Base-by-base conservation (phyloP, 2,797 vertebrate species). In the Threskiornis aethiopicus region DNA sequence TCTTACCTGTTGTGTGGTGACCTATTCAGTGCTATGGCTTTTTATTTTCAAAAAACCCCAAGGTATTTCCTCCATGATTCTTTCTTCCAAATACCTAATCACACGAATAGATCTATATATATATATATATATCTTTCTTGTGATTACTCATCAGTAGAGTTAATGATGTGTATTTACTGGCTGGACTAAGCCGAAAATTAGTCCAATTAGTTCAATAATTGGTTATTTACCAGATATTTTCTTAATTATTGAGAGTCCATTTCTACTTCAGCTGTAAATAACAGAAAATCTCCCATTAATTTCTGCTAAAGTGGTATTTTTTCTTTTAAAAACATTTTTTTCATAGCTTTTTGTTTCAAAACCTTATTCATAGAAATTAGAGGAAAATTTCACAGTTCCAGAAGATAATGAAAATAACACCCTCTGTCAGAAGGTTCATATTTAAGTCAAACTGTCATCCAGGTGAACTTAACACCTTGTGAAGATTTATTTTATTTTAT, bases 81-180 rank as follows among this genome's bases (percentile, higher is more conserved):
- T 71, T 46, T 71, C n/a, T 76, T 87, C 49, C 59, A 76, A 51
- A 62, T 33, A 42, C 2, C 6, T 75, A 54, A 92, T n/a, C 13
- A 29, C 10, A 39, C 16, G 16, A 81, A 20, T 39, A 65, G n/a
- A 61, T 91, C 86, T 37, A 37, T 37, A 37, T 37, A 37, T 37
- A 37, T 37, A 37, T 37, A 37, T 82, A 1, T 61, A 3, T 42
- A 21, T 93, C 31, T 85, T 17, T 59, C 75, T 55, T 62, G 58
- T 75, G 42, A 55, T 92, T 95, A 58, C 67, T 93, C 44, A 44
- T 69, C 57, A 54, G 57, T 61, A 14, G 46, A 77, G 13, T 86
- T 94, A 87, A 94, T 88, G 76, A 67, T 71, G 83, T 83, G 59
- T 83, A 42, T 95, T 97, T 90, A 86, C 29, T 78, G 49, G 35